phyloP scores from a whole-genome alignment of 92 coral and sea anemone species.

The Umimayanthus chanpuru region DNA sequence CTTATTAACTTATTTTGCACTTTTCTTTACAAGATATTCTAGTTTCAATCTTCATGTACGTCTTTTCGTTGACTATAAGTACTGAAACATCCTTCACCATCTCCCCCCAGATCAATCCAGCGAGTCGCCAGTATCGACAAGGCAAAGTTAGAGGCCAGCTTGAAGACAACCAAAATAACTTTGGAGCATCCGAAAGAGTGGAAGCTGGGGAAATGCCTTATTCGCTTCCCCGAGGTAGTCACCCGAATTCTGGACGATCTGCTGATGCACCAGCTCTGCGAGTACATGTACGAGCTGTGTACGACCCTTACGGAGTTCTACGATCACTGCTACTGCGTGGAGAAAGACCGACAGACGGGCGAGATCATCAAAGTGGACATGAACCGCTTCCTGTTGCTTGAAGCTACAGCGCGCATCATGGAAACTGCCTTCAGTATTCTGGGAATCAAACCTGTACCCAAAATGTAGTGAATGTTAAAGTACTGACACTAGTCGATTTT shows the following conservation, averaged over 20 bases:
- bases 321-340: conserved; percentile 98
- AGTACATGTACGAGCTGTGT: conserved; percentile 94
- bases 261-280: conserved; percentile 88
- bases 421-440: conserved; percentile 87
- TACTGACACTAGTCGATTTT: too few species aligned
- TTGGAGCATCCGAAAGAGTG: conserved; percentile 97
- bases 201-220: conserved; percentile 95
- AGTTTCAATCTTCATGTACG: not conserved
- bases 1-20: too few species aligned
- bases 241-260: conserved; percentile 89
- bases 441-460: conserved; percentile 93
- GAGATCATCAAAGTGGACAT: conserved; percentile 78
- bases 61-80: not conserved
- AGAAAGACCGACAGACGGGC: conserved; percentile 93
- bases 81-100: not conserved
- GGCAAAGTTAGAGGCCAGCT: conserved; percentile 70
- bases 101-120: conserved; percentile 77
- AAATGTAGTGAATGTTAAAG: conserved; percentile 61
- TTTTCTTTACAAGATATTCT: not conserved
- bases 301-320: conserved; percentile 97
- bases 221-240: conserved; percentile 92
- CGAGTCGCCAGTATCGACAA: conserved; percentile 88
- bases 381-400: conserved; percentile 82
- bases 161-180: conserved; percentile 68
- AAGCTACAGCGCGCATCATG: conserved; percentile 97